These are phyloP conservation scores for Syngnathoides biaculeatus DNA, from an alignment of 2,113 vertebrate species.

Conservation along the genomic window DNA sequence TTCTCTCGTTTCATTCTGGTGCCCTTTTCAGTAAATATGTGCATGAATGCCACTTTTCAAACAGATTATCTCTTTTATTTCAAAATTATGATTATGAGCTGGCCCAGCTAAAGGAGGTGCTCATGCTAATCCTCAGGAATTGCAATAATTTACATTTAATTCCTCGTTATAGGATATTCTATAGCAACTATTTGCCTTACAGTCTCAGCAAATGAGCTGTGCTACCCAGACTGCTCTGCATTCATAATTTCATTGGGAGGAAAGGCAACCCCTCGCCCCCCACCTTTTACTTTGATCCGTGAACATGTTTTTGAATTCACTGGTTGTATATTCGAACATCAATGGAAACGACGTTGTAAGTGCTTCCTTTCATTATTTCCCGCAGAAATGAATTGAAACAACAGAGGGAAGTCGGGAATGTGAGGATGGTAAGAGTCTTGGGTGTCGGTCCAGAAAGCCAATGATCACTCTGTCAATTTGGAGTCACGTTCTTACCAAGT, in stretches of 20 bases:
- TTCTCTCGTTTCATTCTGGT: conserved; percentile 67
- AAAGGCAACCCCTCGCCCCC: conserved; percentile 33
- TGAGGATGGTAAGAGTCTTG: conserved; percentile 18
- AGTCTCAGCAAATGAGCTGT: conserved; percentile 82
- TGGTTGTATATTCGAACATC: conserved; percentile 92
- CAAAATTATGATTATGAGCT: conserved; percentile 76
- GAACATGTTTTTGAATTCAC: conserved; percentile 85
- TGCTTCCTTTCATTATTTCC: conserved; percentile 93
- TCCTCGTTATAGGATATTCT: conserved; percentile 72
- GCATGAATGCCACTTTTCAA: conserved; percentile 68
- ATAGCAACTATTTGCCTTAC: conserved; percentile 78
- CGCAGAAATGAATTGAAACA: conserved; percentile 84
- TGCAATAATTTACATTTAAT: conserved; percentile 75
- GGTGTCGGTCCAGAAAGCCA: conserved; percentile 69
- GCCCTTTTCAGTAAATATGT: conserved; percentile 73
- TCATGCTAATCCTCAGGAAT: conserved; percentile 79
- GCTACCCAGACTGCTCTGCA: conserved; percentile 70
- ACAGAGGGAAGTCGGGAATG: conserved; percentile 47
- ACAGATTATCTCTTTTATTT: conserved; percentile 73
- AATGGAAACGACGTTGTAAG: conserved; percentile 83
- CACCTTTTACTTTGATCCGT: conserved; percentile 84
- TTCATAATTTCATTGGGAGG: conserved; percentile 83
- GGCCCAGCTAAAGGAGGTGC: conserved; percentile 75
- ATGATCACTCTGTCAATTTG: conserved; percentile 62
- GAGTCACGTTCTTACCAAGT: conserved; percentile 80